These are phyloP conservation scores for Drosophila borborema DNA, from an alignment of 2,888 invertebrate genomes.

Conservation along the genomic window DNA sequence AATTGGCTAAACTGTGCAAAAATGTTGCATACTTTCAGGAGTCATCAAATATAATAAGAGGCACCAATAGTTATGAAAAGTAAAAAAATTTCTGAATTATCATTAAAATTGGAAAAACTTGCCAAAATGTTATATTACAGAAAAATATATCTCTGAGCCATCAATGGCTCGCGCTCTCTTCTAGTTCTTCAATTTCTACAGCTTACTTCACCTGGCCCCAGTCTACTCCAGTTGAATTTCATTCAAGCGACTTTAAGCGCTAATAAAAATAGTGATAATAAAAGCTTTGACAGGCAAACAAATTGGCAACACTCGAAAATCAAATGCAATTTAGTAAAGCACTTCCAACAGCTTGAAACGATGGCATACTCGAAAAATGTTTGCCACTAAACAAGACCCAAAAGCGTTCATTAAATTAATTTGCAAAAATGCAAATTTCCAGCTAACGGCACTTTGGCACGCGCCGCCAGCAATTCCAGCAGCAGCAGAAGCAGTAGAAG, in stretches of 20 bases:
- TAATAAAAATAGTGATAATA: not conserved
- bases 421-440: slow-evolving; percentile 80
- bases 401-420: slow-evolving; percentile 80
- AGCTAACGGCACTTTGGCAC: slow-evolving; percentile 78
- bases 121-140: not conserved
- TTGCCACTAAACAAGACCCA: slow-evolving; percentile 71
- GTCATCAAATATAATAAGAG: not conserved
- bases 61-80: not conserved
- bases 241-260: not conserved
- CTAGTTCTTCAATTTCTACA: not conserved
- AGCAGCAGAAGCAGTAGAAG: slow-evolving; percentile 25
- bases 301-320: slow-evolving; percentile 53
- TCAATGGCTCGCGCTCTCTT: not conserved
- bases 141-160: not conserved
- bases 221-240: not conserved
- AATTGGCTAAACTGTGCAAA: slow-evolving; percentile 6
- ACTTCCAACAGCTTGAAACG: slow-evolving; percentile 31
- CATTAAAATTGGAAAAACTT: slow-evolving; percentile 1
- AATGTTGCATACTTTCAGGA: slow-evolving; percentile 60
- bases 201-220: not conserved
- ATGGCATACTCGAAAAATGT: slow-evolving; percentile 28
- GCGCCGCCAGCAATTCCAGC: slow-evolving; percentile 59
- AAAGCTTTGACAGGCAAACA: slow-evolving; percentile 6
- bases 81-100: not conserved
- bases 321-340: slow-evolving; percentile 63